Conservation (phyloP, 2,888 invertebrate species). For the Acrobeloides nanus region DNA sequence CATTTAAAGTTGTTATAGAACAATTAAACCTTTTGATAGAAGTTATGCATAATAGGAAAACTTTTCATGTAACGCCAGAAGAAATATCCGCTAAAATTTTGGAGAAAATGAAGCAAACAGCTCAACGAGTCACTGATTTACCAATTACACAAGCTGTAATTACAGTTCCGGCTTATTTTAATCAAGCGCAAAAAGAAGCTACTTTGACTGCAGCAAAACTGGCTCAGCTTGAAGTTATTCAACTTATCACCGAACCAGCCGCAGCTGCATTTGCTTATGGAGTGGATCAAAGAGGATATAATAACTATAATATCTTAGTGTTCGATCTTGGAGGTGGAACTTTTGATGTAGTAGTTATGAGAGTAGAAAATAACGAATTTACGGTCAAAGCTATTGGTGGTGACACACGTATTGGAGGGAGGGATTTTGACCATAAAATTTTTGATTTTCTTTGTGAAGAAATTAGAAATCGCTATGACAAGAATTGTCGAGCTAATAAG, state of each 20-base stretch:
- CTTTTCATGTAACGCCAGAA: no score
- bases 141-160: background rate
- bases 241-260: no score
- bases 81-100: no score
- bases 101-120: no score
- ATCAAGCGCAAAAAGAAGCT: background rate
- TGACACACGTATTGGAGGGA: background rate
- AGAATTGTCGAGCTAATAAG: no score
- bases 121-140: no score
- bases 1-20: no score
- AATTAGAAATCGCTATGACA: no score
- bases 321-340: no score
- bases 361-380: background rate
- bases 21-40: no score
- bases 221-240: background rate
- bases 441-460: background rate
- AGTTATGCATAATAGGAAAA: no score
- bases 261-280: slow-evolving; percentile 8
- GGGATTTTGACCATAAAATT: background rate
- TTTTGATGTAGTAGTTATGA: slow-evolving; percentile 5
- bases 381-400: slow-evolving; percentile 1
- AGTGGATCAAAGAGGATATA: background rate
- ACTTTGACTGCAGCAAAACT: background rate
- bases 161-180: background rate
- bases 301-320: slow-evolving; percentile 5